Percentiles rank a stretch among this genome's conserved stretches.
Evolutionary conservation across 2,888 invertebrate species (phyloP).

Genomic region (Drosophila dives): DNA sequence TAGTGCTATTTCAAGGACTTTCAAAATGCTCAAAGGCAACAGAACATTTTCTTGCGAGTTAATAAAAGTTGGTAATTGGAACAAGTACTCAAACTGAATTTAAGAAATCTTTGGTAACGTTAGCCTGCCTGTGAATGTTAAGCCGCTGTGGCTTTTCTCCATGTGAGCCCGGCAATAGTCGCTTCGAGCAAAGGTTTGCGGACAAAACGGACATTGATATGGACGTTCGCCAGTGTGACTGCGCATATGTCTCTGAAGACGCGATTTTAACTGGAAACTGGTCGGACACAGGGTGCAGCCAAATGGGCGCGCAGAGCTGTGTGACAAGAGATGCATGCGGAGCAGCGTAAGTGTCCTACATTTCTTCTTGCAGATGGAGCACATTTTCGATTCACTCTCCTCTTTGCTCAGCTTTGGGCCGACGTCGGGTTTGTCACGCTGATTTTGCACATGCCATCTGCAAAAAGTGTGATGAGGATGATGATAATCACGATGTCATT

Average conservation of each 20-base stretch:
- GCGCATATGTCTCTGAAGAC: conserved; percentile 24
- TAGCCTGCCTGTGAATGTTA: conserved; percentile 8
- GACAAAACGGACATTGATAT: conserved; percentile 31
- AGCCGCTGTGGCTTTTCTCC: conserved; percentile 9
- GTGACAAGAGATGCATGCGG: conserved; percentile 3
- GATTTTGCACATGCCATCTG: conserved; percentile 29
- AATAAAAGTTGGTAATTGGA: no score
- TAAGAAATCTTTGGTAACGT: background rate
- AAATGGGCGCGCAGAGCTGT: conserved; percentile 7
- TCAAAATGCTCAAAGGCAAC: no score
- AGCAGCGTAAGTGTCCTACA: background rate
- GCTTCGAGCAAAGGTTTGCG: conserved; percentile 17
- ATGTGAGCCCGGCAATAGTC: conserved; percentile 33
- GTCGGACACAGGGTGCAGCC: conserved; percentile 11
- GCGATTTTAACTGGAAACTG: background rate
- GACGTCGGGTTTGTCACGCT: background rate
- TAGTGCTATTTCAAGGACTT: no score
- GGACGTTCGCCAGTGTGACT: conserved; percentile 42
- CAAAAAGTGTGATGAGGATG: background rate
- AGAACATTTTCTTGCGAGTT: no score
- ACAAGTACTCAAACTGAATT: no score
- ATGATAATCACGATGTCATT: background rate
- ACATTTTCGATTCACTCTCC: background rate
- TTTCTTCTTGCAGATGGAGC: conserved; percentile 6
- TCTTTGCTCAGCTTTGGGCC: background rate